Percentiles rank a stretch among this genome's conserved stretches.
Conservation (phyloP, 53 echinoderm and acorn worm species). For the Mesocentrotus franciscanus region DNA sequence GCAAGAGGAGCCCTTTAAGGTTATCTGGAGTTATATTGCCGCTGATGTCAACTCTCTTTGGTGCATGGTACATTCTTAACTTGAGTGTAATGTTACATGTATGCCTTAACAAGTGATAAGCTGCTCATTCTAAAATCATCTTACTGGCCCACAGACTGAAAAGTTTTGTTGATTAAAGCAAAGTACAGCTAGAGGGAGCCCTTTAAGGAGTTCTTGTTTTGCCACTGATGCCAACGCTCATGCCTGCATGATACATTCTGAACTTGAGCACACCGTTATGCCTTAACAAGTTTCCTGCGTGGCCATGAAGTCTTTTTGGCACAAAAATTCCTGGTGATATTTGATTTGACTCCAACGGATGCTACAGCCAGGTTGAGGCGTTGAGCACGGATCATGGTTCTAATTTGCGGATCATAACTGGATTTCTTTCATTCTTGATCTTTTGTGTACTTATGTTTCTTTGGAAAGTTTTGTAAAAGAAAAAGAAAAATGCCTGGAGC, state of each 20-base stretch:
- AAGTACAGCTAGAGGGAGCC: neutral
- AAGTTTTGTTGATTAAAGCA: neutral
- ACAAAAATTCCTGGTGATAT: neutral
- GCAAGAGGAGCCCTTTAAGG: neutral
- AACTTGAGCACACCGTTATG: neutral
- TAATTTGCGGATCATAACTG: slow-evolving; percentile 42
- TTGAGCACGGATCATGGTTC: neutral
- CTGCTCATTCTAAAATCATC: neutral
- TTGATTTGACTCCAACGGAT: neutral
- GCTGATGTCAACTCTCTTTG: too few species aligned
- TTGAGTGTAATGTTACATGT: too few species aligned
- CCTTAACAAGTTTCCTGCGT: slow-evolving; percentile 28
- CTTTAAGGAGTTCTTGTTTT: neutral
- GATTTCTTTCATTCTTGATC: slow-evolving; percentile 1
- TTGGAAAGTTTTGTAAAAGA: slow-evolving; percentile 8
- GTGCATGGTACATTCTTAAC: too few species aligned
- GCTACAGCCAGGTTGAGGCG: neutral
- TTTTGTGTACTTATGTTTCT: neutral
- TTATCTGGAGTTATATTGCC: too few species aligned
- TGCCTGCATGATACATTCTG: neutral
- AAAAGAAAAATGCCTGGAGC: slow-evolving; percentile 40
- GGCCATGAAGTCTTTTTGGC: neutral
- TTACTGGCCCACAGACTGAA: neutral
- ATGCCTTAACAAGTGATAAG: too few species aligned
- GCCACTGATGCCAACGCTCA: neutral